Evolutionary conservation across 2,888 invertebrate genomes (phyloP).

Genomic region (Ypsolopha scabrella): DNA sequence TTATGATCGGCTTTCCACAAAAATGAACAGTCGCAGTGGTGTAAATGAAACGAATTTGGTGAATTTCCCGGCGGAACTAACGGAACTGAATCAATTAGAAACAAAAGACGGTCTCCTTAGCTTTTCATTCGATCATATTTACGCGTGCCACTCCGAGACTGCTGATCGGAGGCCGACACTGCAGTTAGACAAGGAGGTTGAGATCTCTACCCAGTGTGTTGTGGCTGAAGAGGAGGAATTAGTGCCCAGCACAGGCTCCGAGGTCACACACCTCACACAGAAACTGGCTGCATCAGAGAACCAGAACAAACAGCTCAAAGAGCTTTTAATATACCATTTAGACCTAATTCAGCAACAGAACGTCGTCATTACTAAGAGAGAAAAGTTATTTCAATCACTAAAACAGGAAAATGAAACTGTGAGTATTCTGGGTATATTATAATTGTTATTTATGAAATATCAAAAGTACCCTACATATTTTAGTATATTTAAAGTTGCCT

Average conservation of each 20-base stretch:
- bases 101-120: slow-evolving; percentile 68
- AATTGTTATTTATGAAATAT: too few relatives aligned
- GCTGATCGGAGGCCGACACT: slow-evolving; percentile 35
- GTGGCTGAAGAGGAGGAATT: slow-evolving; percentile 34
- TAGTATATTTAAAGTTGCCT: too few relatives aligned
- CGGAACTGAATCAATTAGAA: slow-evolving; percentile 49
- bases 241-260: neutral
- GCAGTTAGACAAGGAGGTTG: slow-evolving; percentile 46
- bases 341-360: slow-evolving; percentile 93
- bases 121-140: slow-evolving; percentile 80
- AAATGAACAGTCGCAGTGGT: slow-evolving; percentile 64
- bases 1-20: slow-evolving; percentile 40
- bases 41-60: slow-evolving; percentile 63
- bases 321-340: slow-evolving; percentile 83
- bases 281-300: slow-evolving; percentile 43
- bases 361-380: slow-evolving; percentile 83
- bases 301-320: slow-evolving; percentile 80
- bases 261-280: too few relatives aligned
- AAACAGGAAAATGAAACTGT: slow-evolving; percentile 85
- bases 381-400: slow-evolving; percentile 78
- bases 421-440: slow-evolving; percentile 31
- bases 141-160: slow-evolving; percentile 72
- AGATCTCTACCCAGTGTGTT: slow-evolving; percentile 40
- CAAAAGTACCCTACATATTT: too few relatives aligned
- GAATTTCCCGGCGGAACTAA: slow-evolving; percentile 53